Conservation (phyloP, 1,140 invertebrate genomes). For the Branchinecta lindahli region DNA sequence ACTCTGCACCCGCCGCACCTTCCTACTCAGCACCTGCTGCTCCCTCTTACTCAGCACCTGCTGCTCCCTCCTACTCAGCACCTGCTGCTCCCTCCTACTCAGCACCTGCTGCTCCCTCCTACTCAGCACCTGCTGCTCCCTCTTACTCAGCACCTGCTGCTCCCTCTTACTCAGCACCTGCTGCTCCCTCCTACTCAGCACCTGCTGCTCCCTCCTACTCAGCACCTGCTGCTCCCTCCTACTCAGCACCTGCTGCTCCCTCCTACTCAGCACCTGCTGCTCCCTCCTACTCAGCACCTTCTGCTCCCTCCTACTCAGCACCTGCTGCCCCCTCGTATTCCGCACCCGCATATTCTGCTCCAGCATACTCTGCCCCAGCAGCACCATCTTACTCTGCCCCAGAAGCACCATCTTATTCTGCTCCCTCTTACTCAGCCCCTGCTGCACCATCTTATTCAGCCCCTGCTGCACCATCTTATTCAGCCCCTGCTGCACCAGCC, state of each 20-base stretch:
- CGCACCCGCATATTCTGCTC: not conserved
- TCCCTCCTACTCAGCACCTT: slow-evolving; percentile 9
- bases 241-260: slow-evolving; percentile 1
- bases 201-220: slow-evolving; percentile 11
- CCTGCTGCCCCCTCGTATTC: slow-evolving; percentile 3
- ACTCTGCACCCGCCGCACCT: not conserved
- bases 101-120: slow-evolving; percentile 13
- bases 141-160: slow-evolving; percentile 11
- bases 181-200: slow-evolving; percentile 11
- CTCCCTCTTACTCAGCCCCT: not conserved
- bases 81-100: slow-evolving; percentile 14
- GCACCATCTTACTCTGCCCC: slow-evolving; percentile 8
- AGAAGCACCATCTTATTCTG: slow-evolving; percentile 1
- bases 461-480: not conserved
- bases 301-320: slow-evolving; percentile 15
- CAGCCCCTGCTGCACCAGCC: not conserved
- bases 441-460: not conserved
- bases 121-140: slow-evolving; percentile 13
- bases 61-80: slow-evolving; percentile 14
- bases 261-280: slow-evolving; percentile 3
- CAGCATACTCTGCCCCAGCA: slow-evolving; percentile 10
- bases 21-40: slow-evolving; percentile 11
- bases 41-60: slow-evolving; percentile 10
- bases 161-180: slow-evolving; percentile 16
- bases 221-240: slow-evolving; percentile 9